Base-by-base conservation (phyloP, 2,113 vertebrate species). In the Bufo bufo region DNA sequence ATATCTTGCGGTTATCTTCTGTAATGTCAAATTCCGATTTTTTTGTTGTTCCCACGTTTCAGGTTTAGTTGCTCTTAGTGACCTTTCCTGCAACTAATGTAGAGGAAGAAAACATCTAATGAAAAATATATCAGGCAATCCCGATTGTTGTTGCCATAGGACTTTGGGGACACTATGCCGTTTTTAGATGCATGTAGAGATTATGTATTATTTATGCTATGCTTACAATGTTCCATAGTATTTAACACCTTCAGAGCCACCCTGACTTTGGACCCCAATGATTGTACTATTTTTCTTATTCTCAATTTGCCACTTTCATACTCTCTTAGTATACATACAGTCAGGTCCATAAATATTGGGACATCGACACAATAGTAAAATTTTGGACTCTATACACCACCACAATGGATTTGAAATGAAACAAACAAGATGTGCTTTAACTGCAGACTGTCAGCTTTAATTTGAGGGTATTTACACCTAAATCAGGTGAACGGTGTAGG, bases 121-220 rank as follows among this genome's bases (percentile, higher is more conserved):
- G 7, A 72, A 72, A 71, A 4, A 72, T 72, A 72, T 72, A 72
- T 72, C 69, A 45, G 13, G 14, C 7, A 13, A 47, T 45, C 13
- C 33, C 17, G 43, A 72, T 47, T 72, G 33, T 71, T 72, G 69
- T 16, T 45, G 33, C 69, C 69, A 16, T 1, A 72, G 69, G 69
- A 5, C 69, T 45, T 45, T 16, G 43, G 69, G 43, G 69, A 72
- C 69, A 45, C 69, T 72, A 43, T 72, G 69, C 69, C 3, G 69
- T 47, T 72, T 72, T 71, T 16, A 4, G 33, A 72, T 72, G 33
- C 69, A 72, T 72, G 69, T 72, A 45, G 69, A 33, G 4, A 47
- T 45, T 13, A 72, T 72, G 43, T 43, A 72, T 72, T 72, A 72
- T 72, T 72, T 72, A 72, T 72, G 13, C 47, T 45, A 72, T 72